Evolutionary conservation across 2,797 vertebrate genomes (phyloP), one percentile per base, ranked within the genome.

Genomic region (Rhinichthys osculus): DNA sequence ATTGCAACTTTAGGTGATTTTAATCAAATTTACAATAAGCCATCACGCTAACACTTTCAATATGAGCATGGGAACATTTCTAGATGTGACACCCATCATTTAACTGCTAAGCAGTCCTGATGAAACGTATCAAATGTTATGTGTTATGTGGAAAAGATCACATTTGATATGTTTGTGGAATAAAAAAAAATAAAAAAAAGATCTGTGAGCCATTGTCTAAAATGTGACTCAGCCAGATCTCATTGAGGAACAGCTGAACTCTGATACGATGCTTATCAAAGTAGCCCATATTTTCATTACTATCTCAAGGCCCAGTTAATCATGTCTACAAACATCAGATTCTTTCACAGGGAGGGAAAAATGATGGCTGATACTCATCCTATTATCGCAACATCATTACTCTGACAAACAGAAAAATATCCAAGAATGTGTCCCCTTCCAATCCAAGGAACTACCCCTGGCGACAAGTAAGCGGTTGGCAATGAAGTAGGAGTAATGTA

Each of bases 371-470:
- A 42, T 42, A 62, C 38, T 54, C 17, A 35, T 64, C 35, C 30
- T 86, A 86, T 87, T 81, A 87, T 71, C 16, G 5, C 62, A 70
- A 30, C 13, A n/a, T 78, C 57, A 33, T 52, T 85, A 23, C 40
- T 71, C 10, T n/a, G 47, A 86, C 44, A 67, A 69, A 21, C 14
- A 38, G 2, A 42, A 57, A 44, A 10, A 47, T 66, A 27, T 70
- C 9, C n/a, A 42, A 77, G 11, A 30, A 47, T 79, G 73, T 11
- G 69, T 82, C 64, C 17, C 14, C 35, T 78, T 54, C 10, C 33
- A 40, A 50, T 57, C 57, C 23, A 54, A 47, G 19, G 69, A 82
- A 50, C 72, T 54, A 30, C 57, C 30, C 40, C 17, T 62, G 73
- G 59, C 7, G 73, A 76, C 27, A 19, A 79, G 70, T 50, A 50